Conservation (phyloP, 2,888 invertebrate genomes). For the Trichogramma dendrolimi region DNA sequence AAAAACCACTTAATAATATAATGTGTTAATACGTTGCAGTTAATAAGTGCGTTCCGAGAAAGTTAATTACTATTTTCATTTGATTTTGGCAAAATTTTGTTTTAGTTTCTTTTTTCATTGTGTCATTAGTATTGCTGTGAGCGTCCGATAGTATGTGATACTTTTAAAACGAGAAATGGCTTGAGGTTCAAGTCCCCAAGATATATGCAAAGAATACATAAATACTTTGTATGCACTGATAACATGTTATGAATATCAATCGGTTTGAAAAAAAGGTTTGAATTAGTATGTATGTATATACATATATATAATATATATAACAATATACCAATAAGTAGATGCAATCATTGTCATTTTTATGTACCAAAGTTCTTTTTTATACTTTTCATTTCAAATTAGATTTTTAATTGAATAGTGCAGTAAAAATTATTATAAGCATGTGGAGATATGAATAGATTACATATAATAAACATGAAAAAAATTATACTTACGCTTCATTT, state of each 20-base stretch:
- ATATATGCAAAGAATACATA: too few species aligned
- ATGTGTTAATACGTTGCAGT: too few species aligned
- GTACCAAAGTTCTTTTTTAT: constrained; percentile 51
- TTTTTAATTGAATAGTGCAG: constrained; percentile 45
- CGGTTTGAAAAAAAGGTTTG: constrained; percentile 29
- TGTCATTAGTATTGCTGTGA: too few species aligned
- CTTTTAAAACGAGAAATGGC: too few species aligned
- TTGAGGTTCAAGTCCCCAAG: too few species aligned
- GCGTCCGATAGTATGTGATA: too few species aligned
- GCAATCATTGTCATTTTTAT: constrained; percentile 46
- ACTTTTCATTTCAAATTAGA: constrained; percentile 50
- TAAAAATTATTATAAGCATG: constrained; percentile 47
- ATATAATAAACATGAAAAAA: constrained; percentile 36
- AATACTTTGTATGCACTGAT: constrained; percentile 26
- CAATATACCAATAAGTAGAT: too few species aligned
- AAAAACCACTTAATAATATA: too few species aligned
- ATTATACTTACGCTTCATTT: not conserved
- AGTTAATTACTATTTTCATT: too few species aligned
- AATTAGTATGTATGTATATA: constrained; percentile 37
- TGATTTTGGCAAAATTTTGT: too few species aligned
- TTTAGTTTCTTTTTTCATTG: too few species aligned
- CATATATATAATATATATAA: not conserved
- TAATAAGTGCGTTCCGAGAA: too few species aligned
- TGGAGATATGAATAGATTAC: constrained; percentile 47
- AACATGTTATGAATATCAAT: constrained; percentile 28